phyloP scores from a whole-genome alignment of 2,113 vertebrate species.

The Etia nguti region DNA sequence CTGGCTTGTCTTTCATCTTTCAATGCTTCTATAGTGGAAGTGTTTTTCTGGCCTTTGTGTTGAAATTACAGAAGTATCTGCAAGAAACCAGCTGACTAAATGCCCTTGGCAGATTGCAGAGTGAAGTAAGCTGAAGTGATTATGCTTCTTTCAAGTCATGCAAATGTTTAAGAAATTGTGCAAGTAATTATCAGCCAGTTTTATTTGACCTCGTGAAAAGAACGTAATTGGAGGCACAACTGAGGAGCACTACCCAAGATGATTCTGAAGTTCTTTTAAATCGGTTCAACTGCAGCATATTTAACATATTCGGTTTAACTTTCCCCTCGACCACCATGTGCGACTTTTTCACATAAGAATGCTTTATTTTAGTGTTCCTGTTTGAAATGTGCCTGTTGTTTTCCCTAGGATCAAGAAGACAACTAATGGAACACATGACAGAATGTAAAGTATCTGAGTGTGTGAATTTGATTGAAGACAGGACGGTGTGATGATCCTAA shows the following conservation, averaged over 20 bases:
- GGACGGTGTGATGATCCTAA: constrained; percentile 51
- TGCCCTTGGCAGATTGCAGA: constrained; percentile 6
- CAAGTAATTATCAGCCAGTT: constrained; percentile 17
- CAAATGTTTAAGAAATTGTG: constrained; percentile 37
- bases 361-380: constrained; percentile 5
- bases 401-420: constrained; percentile 59
- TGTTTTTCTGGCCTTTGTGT: constrained; percentile 42
- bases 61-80: constrained; percentile 56
- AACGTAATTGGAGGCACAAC: not conserved
- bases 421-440: constrained; percentile 58
- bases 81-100: constrained; percentile 43
- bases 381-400: constrained; percentile 63
- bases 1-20: constrained; percentile 28
- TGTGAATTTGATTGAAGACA: not conserved
- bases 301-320: not conserved
- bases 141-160: constrained; percentile 44
- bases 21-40: constrained; percentile 30
- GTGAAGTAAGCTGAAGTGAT: constrained; percentile 29
- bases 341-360: constrained; percentile 10
- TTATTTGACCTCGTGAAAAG: constrained; percentile 21
- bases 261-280: not conserved
- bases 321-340: not conserved
- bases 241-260: not conserved
- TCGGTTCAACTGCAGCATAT: not conserved
- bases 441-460: constrained; percentile 65